Percentiles rank a stretch among this genome's conserved stretches.
Conservation (phyloP, 2,797 vertebrate species). For the Mus spretus region DNA sequence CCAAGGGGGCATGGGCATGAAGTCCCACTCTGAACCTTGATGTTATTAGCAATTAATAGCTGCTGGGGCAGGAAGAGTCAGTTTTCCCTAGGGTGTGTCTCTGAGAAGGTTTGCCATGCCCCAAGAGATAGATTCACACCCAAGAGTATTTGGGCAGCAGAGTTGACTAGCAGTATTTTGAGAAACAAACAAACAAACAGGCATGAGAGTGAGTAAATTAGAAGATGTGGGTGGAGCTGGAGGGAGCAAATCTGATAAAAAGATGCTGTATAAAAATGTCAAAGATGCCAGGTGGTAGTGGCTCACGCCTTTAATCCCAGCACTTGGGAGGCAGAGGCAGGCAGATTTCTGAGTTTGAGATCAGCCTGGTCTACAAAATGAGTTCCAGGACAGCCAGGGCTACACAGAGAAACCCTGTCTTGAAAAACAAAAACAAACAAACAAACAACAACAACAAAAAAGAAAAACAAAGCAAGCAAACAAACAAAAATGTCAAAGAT, state of each 20-base stretch:
- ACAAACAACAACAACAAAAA: no score
- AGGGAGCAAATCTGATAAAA: not conserved
- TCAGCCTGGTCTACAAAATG: no score
- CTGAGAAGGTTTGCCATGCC: not conserved
- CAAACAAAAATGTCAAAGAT: not conserved
- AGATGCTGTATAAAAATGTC: not conserved
- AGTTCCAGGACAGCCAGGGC: no score
- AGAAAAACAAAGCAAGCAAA: no score
- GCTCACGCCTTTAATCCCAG: no score
- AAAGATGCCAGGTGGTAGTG: not conserved
- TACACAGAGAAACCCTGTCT: no score
- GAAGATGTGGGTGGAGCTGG: not conserved
- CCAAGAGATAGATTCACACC: not conserved
- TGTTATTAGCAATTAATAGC: not conserved
- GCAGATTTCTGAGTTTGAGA: no score
- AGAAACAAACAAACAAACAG: not conserved
- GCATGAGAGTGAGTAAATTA: not conserved
- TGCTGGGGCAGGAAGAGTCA: not conserved
- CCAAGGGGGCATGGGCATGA: not conserved
- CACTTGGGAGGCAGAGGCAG: no score
- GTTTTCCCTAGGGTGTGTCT: not conserved
- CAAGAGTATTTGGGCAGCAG: not conserved
- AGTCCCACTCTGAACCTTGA: not conserved
- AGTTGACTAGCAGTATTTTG: not conserved
- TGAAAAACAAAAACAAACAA: no score